phyloP scores from a whole-genome alignment of 2,797 vertebrate species.

The Enteromius thamalakanensis region DNA sequence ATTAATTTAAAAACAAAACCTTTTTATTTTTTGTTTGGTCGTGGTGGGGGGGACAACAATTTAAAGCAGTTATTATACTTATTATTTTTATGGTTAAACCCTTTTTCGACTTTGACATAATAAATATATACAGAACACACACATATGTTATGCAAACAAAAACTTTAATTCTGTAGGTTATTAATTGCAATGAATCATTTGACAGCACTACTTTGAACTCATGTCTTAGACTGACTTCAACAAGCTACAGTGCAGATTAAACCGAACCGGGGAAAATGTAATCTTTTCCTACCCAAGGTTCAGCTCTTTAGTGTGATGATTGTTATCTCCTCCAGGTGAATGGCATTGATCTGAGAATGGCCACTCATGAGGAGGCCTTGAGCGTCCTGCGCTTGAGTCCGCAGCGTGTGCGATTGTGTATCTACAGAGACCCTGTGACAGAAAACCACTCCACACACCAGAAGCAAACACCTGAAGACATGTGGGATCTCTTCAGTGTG shows the following conservation, averaged over 20 bases:
- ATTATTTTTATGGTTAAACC: too few species aligned
- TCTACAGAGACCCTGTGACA: constrained; percentile 89
- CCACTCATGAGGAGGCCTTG: constrained; percentile 93
- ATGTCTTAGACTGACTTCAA: neutral
- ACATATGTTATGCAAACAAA: too few species aligned
- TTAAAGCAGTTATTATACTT: too few species aligned
- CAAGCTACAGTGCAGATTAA: neutral
- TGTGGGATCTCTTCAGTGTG: constrained; percentile 86
- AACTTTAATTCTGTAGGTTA: too few species aligned
- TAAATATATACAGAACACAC: too few species aligned
- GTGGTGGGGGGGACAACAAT: too few species aligned
- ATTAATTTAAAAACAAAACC: too few species aligned
- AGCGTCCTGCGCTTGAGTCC: constrained; percentile 92
- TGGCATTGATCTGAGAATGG: constrained; percentile 89
- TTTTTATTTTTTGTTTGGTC: too few species aligned
- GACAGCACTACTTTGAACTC: too few species aligned
- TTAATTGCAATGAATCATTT: too few species aligned
- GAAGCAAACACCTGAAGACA: constrained; percentile 82
- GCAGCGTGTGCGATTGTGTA: constrained; percentile 83
- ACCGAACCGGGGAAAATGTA: neutral
- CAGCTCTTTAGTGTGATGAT: neutral
- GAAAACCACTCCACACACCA: constrained; percentile 71
- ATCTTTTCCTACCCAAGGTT: constrained; percentile 4
- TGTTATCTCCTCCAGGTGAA: constrained; percentile 82
- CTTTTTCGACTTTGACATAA: too few species aligned